Evolutionary conservation across 2,113 vertebrate species (phyloP), one percentile per base, ranked within the genome.

Genomic region (Excalfactoria chinensis): DNA sequence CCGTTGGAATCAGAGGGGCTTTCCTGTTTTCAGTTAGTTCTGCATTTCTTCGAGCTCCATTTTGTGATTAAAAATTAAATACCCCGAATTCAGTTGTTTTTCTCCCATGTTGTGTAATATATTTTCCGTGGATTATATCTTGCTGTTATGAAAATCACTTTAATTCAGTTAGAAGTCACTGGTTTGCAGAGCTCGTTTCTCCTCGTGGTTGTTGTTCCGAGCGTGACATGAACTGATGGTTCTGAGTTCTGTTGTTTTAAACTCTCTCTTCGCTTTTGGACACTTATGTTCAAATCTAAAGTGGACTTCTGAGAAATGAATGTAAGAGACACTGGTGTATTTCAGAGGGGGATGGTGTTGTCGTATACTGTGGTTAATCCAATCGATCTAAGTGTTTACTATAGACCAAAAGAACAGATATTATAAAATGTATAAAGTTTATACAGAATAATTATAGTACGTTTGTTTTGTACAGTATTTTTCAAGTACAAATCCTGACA

Each of bases 381-480:
- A 88, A 98, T 98, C 97, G 89, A 95, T 97, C 97, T 89, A 96
- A 97, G 97, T 98, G 97, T 98, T 98, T 98, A 98, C 97, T 98
- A 92, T 96, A 98, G 98, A 98, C 97, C 98, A 98, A 98, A 98
- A 98, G 84, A 97, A 97, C 96, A 98, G 98, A 97, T 98, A 98
- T 98, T 98, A 98, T 98, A 98, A 98, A 97, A 98, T 97, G 98
- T 98, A 97, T 98, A 98, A 98, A 98, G 98, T 99, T 98, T 98
- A 97, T 98, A 98, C 98, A 98, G 98, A 98, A 97, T 96, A 98
- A 97, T 98, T 98, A 98, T 98, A 98, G 97, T 97, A 98, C 96
- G 97, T 97, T 96, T 11, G 98, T 98, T 99, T 98, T 99, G 98
- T 98, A 99, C 97, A 98, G 97, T 98, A 98, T 98, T 98, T 98